These are phyloP conservation scores for Spea multiplicata DNA, from an alignment of 2,113 vertebrate genomes.

Conservation along the genomic window DNA sequence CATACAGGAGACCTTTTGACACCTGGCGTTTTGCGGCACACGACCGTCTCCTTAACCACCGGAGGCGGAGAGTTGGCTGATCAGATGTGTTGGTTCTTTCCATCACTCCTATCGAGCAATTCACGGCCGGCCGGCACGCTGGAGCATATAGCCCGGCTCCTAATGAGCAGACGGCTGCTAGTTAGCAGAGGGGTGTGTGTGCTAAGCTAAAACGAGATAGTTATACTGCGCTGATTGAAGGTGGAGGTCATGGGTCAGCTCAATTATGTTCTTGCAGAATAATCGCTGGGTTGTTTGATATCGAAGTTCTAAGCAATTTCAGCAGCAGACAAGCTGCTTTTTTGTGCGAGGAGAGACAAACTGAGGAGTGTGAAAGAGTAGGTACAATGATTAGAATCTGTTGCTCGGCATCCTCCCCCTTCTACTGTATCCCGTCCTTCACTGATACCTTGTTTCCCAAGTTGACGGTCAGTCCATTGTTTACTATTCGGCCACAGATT, in stretches of 20 bases:
- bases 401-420: constrained; percentile 51
- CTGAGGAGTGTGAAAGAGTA: constrained; percentile 85
- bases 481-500: constrained; percentile 48
- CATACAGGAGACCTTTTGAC: background rate
- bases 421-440: constrained; percentile 16
- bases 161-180: constrained; percentile 98
- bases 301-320: constrained; percentile 84
- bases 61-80: background rate
- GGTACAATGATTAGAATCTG: constrained; percentile 76
- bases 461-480: constrained; percentile 53
- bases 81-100: constrained; percentile 5
- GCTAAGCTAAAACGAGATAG: constrained; percentile 75
- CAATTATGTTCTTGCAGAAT: constrained; percentile 93
- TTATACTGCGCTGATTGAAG: constrained; percentile 82
- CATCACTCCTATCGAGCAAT: constrained; percentile 26
- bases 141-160: constrained; percentile 66
- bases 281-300: constrained; percentile 86
- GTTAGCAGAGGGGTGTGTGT: constrained; percentile 95
- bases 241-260: constrained; percentile 90
- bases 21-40: background rate
- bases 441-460: background rate
- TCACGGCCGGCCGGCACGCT: constrained; percentile 39
- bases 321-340: constrained; percentile 68
- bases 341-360: constrained; percentile 76
- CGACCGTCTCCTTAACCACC: background rate